Evolutionary conservation across 2,888 invertebrate species (phyloP).

Genomic region (Reticulitermes lucifugus): DNA sequence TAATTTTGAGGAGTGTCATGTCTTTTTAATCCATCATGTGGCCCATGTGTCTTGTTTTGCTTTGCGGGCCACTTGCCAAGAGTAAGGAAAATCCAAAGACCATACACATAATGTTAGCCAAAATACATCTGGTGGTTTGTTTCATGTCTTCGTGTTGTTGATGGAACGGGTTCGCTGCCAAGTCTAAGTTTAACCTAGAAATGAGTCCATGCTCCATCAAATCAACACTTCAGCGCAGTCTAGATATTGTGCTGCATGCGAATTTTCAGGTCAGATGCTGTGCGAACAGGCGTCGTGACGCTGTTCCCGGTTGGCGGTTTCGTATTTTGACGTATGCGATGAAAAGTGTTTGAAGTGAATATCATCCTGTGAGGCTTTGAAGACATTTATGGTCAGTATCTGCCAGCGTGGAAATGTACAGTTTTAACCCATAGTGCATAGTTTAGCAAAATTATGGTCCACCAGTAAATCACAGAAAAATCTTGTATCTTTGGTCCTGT

Average conservation of each 20-base stretch:
- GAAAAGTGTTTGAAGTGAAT: background rate
- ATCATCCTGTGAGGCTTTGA: background rate
- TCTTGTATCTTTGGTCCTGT: background rate
- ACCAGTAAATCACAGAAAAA: background rate
- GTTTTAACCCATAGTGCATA: too few relatives aligned
- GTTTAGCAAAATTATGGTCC: background rate
- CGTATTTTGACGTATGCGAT: background rate
- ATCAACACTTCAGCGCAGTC: constrained; percentile 9
- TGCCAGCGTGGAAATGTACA: background rate
- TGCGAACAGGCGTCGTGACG: background rate
- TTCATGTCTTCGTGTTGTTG: background rate
- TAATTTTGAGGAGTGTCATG: background rate
- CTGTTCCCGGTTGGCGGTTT: background rate
- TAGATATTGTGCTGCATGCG: background rate
- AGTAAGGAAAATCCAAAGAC: constrained; percentile 27
- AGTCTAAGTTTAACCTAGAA: constrained; percentile 34
- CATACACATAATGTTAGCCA: background rate
- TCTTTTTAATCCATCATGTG: background rate
- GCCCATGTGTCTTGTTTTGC: background rate
- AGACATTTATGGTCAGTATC: background rate
- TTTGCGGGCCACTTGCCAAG: constrained; percentile 26
- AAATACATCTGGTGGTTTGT: constrained; percentile 25
- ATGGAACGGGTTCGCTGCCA: constrained; percentile 3
- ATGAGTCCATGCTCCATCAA: constrained; percentile 25
- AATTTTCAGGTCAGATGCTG: background rate